Base-by-base conservation (phyloP, 2,113 vertebrate species). In the Catharus fuscescens region DNA sequence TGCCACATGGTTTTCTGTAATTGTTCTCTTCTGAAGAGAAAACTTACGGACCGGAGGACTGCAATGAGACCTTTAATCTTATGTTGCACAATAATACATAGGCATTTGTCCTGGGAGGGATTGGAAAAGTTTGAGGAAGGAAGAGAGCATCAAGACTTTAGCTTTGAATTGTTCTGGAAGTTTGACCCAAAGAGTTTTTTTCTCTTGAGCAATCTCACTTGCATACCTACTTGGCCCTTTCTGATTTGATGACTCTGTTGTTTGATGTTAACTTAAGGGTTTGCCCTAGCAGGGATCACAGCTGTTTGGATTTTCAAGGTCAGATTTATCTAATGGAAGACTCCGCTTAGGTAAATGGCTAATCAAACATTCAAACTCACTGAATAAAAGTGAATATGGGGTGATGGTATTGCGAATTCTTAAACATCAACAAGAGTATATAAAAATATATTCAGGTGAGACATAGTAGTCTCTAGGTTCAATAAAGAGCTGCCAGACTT, bases 21-120 rank as follows among this genome's bases (percentile, higher is more conserved):
- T 32, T 44, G 12, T 60, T 44, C 17, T 76, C 12, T 34, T 50
- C 72, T 60, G 14, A 67, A 44, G 45, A 67, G 11, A 60, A 60
- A 60, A 32, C 6, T 4, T 52, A 60, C 8, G 32, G 26, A 32
- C 0, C 0, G 5, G 21, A 47, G 18, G 18, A 52, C 25, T 52
- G 53, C 28, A 77, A 8, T 26, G 21, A 76, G 9, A 67, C 17
- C 8, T 44, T 60, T 36, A 36, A 26, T 36, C 44, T 67, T 67
- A 4, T 36, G 21, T 36, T 67, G 17, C 14, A 14, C 26, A 26
- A 8, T 44, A 21, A 8, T 44, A 21, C 21, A 8, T 36, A 59
- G 26, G 24, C 3, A 0, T 67, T 59, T 77, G 31, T 32, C 12
- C 26, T 86, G 26, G 21, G 17, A 42, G 23, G 11, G 21, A 36